Evolutionary conservation across 1,140 invertebrate genomes (phyloP).

Genomic region (Plectus sambesii): DNA sequence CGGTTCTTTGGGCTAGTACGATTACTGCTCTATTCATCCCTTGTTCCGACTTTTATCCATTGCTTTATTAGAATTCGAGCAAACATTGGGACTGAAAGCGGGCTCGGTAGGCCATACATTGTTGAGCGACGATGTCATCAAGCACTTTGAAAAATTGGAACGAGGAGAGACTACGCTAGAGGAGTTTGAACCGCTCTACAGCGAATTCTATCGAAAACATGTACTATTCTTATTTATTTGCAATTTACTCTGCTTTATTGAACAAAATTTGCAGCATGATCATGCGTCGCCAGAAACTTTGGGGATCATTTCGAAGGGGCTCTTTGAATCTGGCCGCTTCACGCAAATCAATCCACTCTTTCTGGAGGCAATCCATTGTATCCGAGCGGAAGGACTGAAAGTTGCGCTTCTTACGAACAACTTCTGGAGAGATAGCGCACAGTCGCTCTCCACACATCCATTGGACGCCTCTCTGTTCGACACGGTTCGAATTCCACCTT

Average conservation of each 20-base stretch:
- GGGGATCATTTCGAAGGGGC: too few relatives aligned
- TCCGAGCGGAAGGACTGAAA: conserved; percentile 46
- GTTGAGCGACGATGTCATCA: conserved; percentile 30
- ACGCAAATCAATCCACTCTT: too few relatives aligned
- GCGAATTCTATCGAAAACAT: conserved; percentile 38
- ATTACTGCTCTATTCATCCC: neutral
- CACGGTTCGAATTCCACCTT: conserved; percentile 25
- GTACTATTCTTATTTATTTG: conserved; percentile 25
- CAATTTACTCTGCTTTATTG: too few relatives aligned
- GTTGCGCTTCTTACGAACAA: conserved; percentile 51
- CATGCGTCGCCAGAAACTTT: too few relatives aligned
- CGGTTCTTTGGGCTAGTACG: conserved; percentile 40
- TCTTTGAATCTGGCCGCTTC: too few relatives aligned
- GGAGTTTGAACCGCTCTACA: conserved; percentile 44
- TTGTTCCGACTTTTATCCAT: neutral
- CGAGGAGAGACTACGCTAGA: conserved; percentile 36
- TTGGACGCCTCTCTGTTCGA: conserved; percentile 42
- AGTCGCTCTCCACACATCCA: conserved; percentile 30
- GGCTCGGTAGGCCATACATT: conserved; percentile 38
- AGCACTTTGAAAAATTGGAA: conserved; percentile 45
- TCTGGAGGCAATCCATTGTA: conserved; percentile 43
- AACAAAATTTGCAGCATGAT: too few relatives aligned
- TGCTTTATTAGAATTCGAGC: conserved; percentile 42
- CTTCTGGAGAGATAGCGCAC: conserved; percentile 40
- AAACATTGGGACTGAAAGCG: conserved; percentile 20